phyloP scores from a whole-genome alignment of 1,140 invertebrate species.

The Pachyrhynchus sulphureomaculatus region DNA sequence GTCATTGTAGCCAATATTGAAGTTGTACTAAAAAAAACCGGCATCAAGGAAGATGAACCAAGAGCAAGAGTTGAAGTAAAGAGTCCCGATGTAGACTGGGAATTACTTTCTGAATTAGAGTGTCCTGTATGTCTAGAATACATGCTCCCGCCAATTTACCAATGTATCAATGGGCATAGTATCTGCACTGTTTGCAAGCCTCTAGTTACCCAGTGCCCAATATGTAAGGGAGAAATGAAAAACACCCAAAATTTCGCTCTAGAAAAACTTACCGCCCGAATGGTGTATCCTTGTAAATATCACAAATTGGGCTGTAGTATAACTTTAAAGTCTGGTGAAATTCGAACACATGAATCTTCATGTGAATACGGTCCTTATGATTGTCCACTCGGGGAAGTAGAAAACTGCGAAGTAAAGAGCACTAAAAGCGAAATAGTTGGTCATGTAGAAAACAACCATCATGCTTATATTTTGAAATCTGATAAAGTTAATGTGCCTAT shows the following conservation, averaged over 20 bases:
- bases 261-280: constrained; percentile 26
- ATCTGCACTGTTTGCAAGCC: constrained; percentile 37
- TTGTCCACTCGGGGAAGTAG: neutral
- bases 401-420: neutral
- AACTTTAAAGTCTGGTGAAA: neutral
- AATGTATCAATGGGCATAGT: constrained; percentile 42
- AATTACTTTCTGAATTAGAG: constrained; percentile 34
- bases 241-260: constrained; percentile 37
- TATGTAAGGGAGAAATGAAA: constrained; percentile 25
- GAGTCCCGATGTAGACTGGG: constrained; percentile 21
- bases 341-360: neutral
- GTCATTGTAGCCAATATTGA: constrained; percentile 23
- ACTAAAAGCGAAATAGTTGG: neutral
- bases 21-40: constrained; percentile 16
- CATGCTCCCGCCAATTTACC: constrained; percentile 40
- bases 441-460: neutral
- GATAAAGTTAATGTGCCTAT: constrained; percentile 23
- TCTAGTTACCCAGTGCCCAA: constrained; percentile 20
- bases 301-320: neutral
- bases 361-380: constrained; percentile 3
- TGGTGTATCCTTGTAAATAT: constrained; percentile 37
- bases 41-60: neutral
- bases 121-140: constrained; percentile 41
- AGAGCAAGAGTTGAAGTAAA: constrained; percentile 1
- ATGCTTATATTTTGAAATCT: constrained; percentile 23